These are phyloP conservation scores for Silurus aristotelis DNA, from an alignment of 2,797 vertebrate genomes.

Conservation along the genomic window DNA sequence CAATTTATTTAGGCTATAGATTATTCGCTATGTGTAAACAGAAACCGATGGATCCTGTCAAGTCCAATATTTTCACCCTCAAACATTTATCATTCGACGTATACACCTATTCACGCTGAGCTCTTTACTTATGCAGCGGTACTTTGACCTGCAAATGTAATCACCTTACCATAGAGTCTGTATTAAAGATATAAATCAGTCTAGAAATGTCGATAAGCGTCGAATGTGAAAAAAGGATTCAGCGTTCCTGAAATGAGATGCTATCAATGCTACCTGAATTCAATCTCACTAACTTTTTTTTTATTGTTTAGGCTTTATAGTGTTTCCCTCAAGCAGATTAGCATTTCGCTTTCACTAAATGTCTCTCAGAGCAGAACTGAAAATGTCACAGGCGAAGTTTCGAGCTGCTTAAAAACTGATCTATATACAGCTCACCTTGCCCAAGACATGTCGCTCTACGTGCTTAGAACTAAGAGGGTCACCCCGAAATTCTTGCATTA, in stretches of 20 bases:
- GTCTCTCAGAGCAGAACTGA: too few relatives aligned
- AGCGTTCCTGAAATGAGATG: neutral
- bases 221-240: neutral
- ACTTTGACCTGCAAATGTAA: neutral
- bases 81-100: neutral
- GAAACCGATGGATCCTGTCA: conserved; percentile 1
- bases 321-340: neutral
- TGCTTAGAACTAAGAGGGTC: conserved; percentile 4
- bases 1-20: neutral
- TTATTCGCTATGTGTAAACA: neutral
- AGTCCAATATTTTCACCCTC: neutral
- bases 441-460: neutral
- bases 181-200: neutral
- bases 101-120: too few relatives aligned
- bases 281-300: neutral
- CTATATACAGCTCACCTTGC: neutral
- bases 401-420: neutral
- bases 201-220: neutral
- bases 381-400: neutral
- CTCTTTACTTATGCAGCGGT: neutral
- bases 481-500: conserved; percentile 38
- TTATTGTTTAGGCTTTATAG: neutral
- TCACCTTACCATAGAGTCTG: neutral
- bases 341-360: neutral
- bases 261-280: neutral